phyloP scores from a whole-genome alignment of 2,888 invertebrate genomes.

The Ypsolopha scabrella region DNA sequence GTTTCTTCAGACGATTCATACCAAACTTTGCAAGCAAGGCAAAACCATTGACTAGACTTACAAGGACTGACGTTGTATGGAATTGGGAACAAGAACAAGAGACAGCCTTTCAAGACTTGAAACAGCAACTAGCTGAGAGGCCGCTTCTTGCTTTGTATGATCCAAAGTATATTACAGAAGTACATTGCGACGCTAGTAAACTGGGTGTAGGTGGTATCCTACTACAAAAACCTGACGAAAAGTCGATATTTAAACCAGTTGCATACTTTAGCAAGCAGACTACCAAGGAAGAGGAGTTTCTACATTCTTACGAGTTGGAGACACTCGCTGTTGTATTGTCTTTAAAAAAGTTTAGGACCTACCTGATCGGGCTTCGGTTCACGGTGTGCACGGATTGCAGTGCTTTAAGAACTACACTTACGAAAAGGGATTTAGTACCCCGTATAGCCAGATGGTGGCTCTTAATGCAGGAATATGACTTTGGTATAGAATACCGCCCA shows the following conservation, averaged over 20 bases:
- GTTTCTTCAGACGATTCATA: slow-evolving; percentile 19
- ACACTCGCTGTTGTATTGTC: slow-evolving; percentile 21
- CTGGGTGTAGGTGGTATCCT: slow-evolving; percentile 19
- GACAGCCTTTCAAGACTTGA: slow-evolving; percentile 9
- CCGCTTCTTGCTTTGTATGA: slow-evolving; percentile 9
- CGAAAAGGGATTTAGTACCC: slow-evolving; percentile 19
- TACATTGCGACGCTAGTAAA: slow-evolving; percentile 21
- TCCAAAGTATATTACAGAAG: slow-evolving; percentile 13
- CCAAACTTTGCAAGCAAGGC: slow-evolving; percentile 15
- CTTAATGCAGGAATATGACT: slow-evolving; percentile 20
- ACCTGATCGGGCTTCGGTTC: slow-evolving; percentile 16
- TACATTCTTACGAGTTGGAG: slow-evolving; percentile 29
- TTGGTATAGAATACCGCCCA: slow-evolving; percentile 18
- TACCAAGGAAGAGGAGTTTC: slow-evolving; percentile 20
- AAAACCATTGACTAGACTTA: slow-evolving; percentile 14
- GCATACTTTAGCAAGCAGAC: slow-evolving; percentile 24
- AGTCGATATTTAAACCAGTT: slow-evolving; percentile 17
- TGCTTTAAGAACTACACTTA: slow-evolving; percentile 17
- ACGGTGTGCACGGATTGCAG: slow-evolving; percentile 18
- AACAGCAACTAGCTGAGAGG: slow-evolving; percentile 3
- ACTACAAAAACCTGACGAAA: slow-evolving; percentile 12
- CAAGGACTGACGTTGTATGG: slow-evolving; percentile 14
- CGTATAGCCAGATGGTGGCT: slow-evolving; percentile 26
- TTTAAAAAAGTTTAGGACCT: slow-evolving; percentile 14
- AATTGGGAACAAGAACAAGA: slow-evolving; percentile 8